Percentiles rank a stretch among this genome's conserved stretches.
These are phyloP conservation scores for Brachirus orientalis DNA, from an alignment of 2,113 vertebrate species.

Conservation along the genomic window DNA sequence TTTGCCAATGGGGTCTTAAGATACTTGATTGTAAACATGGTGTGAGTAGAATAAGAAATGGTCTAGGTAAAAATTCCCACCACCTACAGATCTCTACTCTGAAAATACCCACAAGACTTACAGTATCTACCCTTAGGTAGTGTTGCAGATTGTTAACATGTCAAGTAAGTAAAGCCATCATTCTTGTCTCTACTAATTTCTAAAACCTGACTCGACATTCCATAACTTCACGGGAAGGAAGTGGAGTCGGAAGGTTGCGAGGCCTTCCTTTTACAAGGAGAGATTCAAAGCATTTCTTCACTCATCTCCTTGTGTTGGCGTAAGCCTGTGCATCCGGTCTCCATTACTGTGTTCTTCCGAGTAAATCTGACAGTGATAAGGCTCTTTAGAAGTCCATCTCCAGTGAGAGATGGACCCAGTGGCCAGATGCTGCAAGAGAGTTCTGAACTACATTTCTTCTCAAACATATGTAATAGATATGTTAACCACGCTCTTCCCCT, in stretches of 20 bases:
- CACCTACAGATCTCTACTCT: constrained; percentile 55
- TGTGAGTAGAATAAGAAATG: too few relatives aligned
- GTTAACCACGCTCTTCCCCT: too few relatives aligned
- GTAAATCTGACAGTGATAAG: constrained; percentile 61
- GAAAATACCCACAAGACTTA: constrained; percentile 78
- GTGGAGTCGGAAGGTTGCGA: constrained; percentile 63
- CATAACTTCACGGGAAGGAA: constrained; percentile 74
- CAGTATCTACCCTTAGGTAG: constrained; percentile 74
- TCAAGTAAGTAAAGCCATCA: background rate
- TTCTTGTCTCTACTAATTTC: constrained; percentile 32
- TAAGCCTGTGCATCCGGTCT: constrained; percentile 70
- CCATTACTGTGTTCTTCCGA: constrained; percentile 65
- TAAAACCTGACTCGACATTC: constrained; percentile 73
- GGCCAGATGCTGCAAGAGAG: constrained; percentile 15
- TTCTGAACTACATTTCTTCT: background rate
- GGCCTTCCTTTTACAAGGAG: constrained; percentile 71
- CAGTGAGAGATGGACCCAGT: constrained; percentile 29
- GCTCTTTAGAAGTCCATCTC: constrained; percentile 63
- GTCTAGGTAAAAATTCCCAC: too few relatives aligned
- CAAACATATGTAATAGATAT: too few relatives aligned
- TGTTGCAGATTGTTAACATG: constrained; percentile 60
- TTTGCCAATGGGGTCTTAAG: too few relatives aligned
- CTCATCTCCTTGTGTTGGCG: constrained; percentile 62
- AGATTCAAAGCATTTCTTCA: constrained; percentile 76
- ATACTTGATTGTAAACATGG: too few relatives aligned